Evolutionary conservation across 2,797 vertebrate species (phyloP), one percentile per base, ranked within the genome.

Genomic region (Scarus forsteni): DNA sequence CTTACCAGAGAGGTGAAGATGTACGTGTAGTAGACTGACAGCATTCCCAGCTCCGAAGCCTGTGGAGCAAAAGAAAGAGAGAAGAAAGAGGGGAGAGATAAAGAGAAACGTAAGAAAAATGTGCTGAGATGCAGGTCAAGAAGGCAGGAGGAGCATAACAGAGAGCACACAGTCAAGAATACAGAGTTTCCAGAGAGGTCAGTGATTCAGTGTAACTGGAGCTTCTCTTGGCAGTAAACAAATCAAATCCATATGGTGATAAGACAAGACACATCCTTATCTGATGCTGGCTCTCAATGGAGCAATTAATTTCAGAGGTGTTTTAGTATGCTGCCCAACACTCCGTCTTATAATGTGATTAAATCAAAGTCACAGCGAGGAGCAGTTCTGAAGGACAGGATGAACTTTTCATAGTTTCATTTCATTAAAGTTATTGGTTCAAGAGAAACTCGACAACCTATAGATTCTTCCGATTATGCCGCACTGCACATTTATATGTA

Each of bases 1-100:
- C 96, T 98, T 96, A 99, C 98, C 98, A 99, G 95, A 81, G 97
- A 98, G 75, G 98, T 99, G 95, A 99, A 98, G 95, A 99, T 99
- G 93, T 99, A 99, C 10, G 97, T 99, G 93, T 99, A 99, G 93
- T 98, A 98, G 89, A 96, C 94, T 16, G 98, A 98, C 65, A 96
- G 95, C 98, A 99, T 99, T 70, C 97, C 98, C 92, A 99, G 94
- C 85, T 99, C 97, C 58, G 96, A 97, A 66, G 97, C 98, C 97
- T 99, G 94, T 85, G 89, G 89, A 80, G 55, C 82, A 88, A 94
- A 16, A 84, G 92, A 57, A 88, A 35, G 88, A 78, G 65, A 86
- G 38, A 73, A 74, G 64, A 43, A 66, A 36, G 50, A 42, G 69
- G 63, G 19, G 55, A 76, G 10, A 79, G 39, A 83, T 39, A 60